Base-by-base conservation (phyloP, 2,113 vertebrate species). In the Ellobius talpinus region DNA sequence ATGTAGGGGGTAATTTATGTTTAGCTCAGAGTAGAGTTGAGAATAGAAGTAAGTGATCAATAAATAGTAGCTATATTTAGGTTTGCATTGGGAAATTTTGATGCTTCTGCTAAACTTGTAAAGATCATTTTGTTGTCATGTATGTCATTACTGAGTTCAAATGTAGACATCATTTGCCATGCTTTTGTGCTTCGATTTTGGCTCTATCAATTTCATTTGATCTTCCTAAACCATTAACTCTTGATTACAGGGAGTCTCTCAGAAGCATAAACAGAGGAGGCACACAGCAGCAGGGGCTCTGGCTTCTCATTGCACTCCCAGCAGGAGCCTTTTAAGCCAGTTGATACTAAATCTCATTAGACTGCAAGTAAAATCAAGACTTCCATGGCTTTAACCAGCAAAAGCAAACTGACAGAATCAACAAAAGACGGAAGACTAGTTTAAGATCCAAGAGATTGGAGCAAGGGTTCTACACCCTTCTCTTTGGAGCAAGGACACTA, bases 301-400 rank as follows among this genome's bases (percentile, higher is more conserved):
- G 94, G 74, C 94, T 98, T 96, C 98, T 97, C 96, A 95, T 61
- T 81, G 78, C 68, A 97, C 95, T 97, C 96, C 85, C 72, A 96
- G 97, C 96, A 93, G 61, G 95, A 90, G 58, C 87, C 96, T 81
- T 97, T 96, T 93, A 97, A 98, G 96, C 39, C 94, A 96, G 87
- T 91, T 97, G 96, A 94, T 88, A 93, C 61, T 93, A 97, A 97
- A 96, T 93, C 90, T 97, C 94, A 92, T 89, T 98, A 97, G 92
- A 97, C 55, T 94, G 78, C 0, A 96, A 96, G 95, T 94, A 95
- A 96, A 91, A 92, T 96, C 63, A 76, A 95, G 89, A 97, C 91
- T 74, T 90, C 31, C 42, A 86, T 96, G 50, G 19, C 79, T 95
- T 74, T 77, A 36, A 84, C 39, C 82, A 95, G 58, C 33, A 26